phyloP scores from a whole-genome alignment of 2,797 vertebrate genomes.

The Lepilemur ruficaudatus region DNA sequence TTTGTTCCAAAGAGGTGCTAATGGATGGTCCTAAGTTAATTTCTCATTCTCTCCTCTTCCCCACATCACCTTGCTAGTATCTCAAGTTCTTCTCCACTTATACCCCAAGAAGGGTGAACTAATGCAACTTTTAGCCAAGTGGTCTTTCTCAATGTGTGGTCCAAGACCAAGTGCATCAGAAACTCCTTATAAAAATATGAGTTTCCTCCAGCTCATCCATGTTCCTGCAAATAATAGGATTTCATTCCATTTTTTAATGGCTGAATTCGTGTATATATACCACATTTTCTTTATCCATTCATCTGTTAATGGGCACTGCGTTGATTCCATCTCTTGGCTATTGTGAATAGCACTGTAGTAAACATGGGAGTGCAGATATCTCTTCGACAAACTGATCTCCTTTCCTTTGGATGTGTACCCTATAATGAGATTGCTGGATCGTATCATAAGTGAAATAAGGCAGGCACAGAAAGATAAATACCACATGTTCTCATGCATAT shows the following conservation, averaged over 20 bases:
- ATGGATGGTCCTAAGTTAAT: not conserved
- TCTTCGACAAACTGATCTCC: not conserved
- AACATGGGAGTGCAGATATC: not conserved
- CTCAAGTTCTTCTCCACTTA: not conserved
- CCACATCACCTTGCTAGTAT: not conserved
- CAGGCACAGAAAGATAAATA: not conserved
- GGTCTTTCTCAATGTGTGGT: not conserved
- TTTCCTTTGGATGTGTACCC: not conserved
- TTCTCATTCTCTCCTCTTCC: not conserved
- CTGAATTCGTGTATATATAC: not conserved
- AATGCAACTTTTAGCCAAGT: not conserved
- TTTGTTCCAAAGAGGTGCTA: not conserved
- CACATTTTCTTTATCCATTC: not conserved
- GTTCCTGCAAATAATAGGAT: not conserved
- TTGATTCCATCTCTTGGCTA: not conserved
- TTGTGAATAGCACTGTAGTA: not conserved
- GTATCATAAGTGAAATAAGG: not conserved
- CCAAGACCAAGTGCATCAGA: not conserved
- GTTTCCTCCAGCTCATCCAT: not conserved
- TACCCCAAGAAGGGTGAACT: not conserved
- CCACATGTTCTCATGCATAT: not conserved
- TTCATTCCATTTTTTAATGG: not conserved
- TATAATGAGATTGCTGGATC: no score
- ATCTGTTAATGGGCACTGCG: not conserved
- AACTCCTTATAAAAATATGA: not conserved